phyloP scores from a whole-genome alignment of 2,888 invertebrate genomes.

The Hybos culiciformis region DNA sequence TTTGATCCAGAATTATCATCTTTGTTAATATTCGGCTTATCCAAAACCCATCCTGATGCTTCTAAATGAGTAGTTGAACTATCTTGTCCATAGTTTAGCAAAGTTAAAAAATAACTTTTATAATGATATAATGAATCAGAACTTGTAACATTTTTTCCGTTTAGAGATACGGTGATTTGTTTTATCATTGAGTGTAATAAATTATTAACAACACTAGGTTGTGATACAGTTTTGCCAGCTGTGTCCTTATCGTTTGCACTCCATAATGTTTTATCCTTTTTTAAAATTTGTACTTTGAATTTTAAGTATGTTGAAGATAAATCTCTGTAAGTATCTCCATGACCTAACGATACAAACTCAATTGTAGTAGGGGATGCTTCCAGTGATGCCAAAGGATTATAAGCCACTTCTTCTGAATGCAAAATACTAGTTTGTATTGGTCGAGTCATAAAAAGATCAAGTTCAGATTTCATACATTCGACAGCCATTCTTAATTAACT shows the following conservation, averaged over 20 bases:
- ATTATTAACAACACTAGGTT: constrained; percentile 5
- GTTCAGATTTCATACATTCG: constrained; percentile 1
- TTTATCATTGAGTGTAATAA: constrained; percentile 6
- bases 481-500: background rate
- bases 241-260: no score
- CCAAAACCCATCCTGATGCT: background rate
- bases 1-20: background rate
- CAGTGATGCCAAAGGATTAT: background rate
- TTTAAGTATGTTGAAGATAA: background rate
- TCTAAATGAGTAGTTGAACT: background rate
- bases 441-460: background rate
- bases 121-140: constrained; percentile 6
- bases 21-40: background rate
- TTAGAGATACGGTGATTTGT: constrained; percentile 6
- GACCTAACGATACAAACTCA: background rate
- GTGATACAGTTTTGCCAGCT: background rate
- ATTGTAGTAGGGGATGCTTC: background rate
- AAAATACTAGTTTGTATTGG: constrained; percentile 1
- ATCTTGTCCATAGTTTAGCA: background rate
- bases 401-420: background rate
- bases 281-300: background rate
- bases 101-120: constrained; percentile 5
- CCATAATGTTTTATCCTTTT: background rate
- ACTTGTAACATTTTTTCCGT: constrained; percentile 8
- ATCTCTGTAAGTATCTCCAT: background rate